Conservation (phyloP, 2,113 vertebrate species). For the Podilymbus podiceps region DNA sequence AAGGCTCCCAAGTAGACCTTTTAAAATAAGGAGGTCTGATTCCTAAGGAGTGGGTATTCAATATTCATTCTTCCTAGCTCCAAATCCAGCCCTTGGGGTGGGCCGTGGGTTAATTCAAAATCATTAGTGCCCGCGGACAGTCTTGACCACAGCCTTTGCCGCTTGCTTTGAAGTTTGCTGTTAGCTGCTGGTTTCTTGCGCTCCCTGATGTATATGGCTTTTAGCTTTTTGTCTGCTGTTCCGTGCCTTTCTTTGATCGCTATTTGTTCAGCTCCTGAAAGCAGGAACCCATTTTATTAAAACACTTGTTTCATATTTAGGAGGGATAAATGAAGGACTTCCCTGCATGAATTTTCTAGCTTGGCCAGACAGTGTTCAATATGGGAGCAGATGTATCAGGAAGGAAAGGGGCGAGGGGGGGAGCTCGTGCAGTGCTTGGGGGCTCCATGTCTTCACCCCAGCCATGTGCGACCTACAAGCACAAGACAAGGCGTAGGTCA, state of each 20-base stretch:
- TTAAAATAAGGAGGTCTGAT: neutral
- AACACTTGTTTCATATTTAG: neutral
- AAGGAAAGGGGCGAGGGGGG: neutral
- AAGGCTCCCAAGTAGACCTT: neutral
- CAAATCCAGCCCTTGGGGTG: neutral
- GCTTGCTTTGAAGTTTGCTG: neutral
- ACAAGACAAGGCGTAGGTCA: neutral
- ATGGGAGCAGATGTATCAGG: neutral
- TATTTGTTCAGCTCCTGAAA: constrained; percentile 18
- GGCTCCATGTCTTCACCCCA: neutral
- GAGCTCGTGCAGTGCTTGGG: neutral
- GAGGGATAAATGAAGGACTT: constrained; percentile 23
- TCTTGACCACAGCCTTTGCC: neutral
- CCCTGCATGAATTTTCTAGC: neutral
- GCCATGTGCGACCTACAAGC: neutral
- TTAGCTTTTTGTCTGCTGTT: neutral
- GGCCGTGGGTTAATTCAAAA: neutral
- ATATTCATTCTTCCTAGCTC: neutral
- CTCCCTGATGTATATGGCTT: neutral
- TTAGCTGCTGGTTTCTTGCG: neutral
- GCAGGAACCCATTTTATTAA: constrained; percentile 6
- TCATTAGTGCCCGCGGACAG: neutral
- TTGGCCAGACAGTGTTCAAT: neutral
- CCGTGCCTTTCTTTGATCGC: neutral
- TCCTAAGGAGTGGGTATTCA: neutral